Conservation (phyloP, 2,797 vertebrate genomes). For the Threskiornis aethiopicus region DNA sequence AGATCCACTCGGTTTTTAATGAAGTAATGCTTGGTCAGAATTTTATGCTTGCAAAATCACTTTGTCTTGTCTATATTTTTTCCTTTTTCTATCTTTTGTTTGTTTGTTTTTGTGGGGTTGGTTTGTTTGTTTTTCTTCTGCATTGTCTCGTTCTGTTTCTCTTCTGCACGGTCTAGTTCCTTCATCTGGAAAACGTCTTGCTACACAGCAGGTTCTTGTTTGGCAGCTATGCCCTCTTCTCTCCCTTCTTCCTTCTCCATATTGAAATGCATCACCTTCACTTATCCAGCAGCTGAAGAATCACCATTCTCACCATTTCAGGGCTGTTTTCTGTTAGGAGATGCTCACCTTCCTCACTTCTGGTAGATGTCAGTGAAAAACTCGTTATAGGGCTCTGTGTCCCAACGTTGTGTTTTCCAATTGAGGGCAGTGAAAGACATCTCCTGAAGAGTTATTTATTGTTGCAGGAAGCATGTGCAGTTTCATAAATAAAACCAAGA, state of each 20-base stretch:
- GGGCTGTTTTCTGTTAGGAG: neutral
- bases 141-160: neutral
- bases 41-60: neutral
- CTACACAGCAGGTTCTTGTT: neutral
- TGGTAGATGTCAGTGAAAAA: neutral
- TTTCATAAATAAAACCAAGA: neutral
- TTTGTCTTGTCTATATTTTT: neutral
- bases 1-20: neutral
- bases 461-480: neutral
- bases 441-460: neutral
- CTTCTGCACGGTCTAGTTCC: neutral
- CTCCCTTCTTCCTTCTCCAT: neutral
- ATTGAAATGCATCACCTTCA: neutral
- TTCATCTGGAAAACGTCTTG: neutral
- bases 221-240: neutral
- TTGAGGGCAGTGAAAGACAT: neutral
- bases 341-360: neutral
- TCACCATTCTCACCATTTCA: neutral
- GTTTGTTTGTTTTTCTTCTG: neutral
- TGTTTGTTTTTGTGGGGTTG: neutral
- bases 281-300: neutral
- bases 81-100: accelerated
- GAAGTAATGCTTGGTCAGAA: neutral
- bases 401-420: neutral
- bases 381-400: neutral